Conservation (phyloP, 1,140 invertebrate genomes). For the Diabrotica undecimpunctata region DNA sequence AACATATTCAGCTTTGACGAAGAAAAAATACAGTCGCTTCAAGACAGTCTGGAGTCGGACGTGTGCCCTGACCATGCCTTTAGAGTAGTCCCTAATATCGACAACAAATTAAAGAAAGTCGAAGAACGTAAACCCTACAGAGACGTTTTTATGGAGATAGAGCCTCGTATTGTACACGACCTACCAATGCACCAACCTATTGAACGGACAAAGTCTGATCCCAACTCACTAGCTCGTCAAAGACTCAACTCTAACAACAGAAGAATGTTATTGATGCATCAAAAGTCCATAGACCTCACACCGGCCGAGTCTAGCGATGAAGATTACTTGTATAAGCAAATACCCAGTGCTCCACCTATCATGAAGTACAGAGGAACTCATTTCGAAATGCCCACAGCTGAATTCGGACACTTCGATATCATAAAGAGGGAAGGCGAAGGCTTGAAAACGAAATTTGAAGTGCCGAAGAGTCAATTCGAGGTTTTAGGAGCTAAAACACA, state of each 20-base stretch:
- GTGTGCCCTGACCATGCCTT: constrained; percentile 36
- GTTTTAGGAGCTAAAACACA: constrained; percentile 46
- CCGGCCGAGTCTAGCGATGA: constrained; percentile 78
- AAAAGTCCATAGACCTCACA: constrained; percentile 80
- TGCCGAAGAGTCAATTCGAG: constrained; percentile 54
- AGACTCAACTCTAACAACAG: constrained; percentile 67
- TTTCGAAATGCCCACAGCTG: constrained; percentile 51
- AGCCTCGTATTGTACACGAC: constrained; percentile 40
- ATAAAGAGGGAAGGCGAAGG: constrained; percentile 51
- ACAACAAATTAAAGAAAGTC: constrained; percentile 29
- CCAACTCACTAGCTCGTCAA: constrained; percentile 67
- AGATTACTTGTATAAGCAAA: constrained; percentile 68
- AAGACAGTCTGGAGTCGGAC: constrained; percentile 41
- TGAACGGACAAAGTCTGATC: constrained; percentile 80
- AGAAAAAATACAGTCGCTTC: constrained; percentile 63
- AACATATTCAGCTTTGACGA: constrained; percentile 69
- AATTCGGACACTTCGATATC: constrained; percentile 65
- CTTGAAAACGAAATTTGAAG: constrained; percentile 51
- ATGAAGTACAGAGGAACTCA: constrained; percentile 49
- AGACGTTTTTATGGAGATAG: constrained; percentile 46
- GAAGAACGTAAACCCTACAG: constrained; percentile 36
- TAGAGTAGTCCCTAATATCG: constrained; percentile 40
- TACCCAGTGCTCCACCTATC: constrained; percentile 65
- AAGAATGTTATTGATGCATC: constrained; percentile 75
- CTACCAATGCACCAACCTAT: constrained; percentile 62